Base-by-base conservation (phyloP, 1,140 invertebrate species). In the Camponotus floridanus region DNA sequence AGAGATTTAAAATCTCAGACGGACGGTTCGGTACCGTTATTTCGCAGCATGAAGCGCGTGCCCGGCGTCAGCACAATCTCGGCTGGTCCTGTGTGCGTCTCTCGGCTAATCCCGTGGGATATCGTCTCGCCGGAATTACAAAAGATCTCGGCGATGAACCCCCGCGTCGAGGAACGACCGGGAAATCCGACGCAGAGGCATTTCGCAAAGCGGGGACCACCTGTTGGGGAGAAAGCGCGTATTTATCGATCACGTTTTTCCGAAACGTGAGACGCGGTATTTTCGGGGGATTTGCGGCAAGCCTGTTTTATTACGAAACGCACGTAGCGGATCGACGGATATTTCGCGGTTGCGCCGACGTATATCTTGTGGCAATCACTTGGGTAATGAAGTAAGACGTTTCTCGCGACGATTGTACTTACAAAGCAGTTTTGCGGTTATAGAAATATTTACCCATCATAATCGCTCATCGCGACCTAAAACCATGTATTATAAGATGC, bases 41-140 rank as follows among this genome's bases (percentile, higher is more conserved):
- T 70, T 85, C 92, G 65, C 91, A 92, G 92, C 92, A 81, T 92
- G 92, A 79, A 91, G 89, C 92, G 86, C 92, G 92, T 92, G 92
- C 91, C 92, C 68, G 42, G 85, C 88, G 91, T 92, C 91, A 91
- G 76, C 90, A 68, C 86, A 85, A 80, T 59, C 55, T 81, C 87
- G 42, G 26, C 61, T 67, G 74, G 21, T 26, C 36, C 79, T 42
- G 51, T 7, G 7, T 39, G 3, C 51, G 51, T 45, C 6, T 26
- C 78, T 79, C 84, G 86, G 74, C 86, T 87, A 79, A 86, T 76
- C 68, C 88, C 68, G 15, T 61, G 57, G 78, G 85, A 85, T 73
- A 21, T 61, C 70, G 68, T 73, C 74, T 76, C 48, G 3, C 64
- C 61, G 21, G 87, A 85, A 92, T 90, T 80, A 92, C 91, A 91